phyloP scores from a whole-genome alignment of 2,888 invertebrate species.

The Diaphora mendica region DNA sequence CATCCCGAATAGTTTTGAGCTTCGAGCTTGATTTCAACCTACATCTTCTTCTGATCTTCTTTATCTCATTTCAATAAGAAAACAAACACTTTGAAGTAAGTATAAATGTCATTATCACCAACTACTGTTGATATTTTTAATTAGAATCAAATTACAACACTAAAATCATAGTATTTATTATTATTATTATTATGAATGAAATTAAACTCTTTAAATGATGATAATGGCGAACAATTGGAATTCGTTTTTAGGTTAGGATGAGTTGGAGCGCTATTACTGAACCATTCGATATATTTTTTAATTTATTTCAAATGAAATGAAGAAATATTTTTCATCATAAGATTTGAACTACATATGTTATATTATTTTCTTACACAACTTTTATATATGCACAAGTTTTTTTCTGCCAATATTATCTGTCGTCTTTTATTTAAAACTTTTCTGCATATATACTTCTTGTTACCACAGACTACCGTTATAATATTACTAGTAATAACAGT shows the following conservation, averaged over 20 bases:
- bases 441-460: too few relatives aligned
- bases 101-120: neutral
- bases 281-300: conserved; percentile 14
- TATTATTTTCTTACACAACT: too few relatives aligned
- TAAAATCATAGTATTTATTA: neutral
- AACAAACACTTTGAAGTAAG: neutral
- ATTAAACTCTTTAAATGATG: neutral
- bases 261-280: neutral
- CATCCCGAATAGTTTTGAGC: neutral
- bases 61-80: neutral
- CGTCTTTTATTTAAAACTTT: too few relatives aligned
- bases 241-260: conserved; percentile 17
- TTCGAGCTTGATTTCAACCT: neutral
- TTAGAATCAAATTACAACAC: neutral
- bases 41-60: neutral
- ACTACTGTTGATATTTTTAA: neutral
- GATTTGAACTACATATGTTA: too few relatives aligned
- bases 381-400: too few relatives aligned
- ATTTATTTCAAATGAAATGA: neutral
- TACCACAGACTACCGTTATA: too few relatives aligned
- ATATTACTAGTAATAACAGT: too few relatives aligned
- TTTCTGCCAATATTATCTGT: too few relatives aligned
- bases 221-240: conserved; percentile 16
- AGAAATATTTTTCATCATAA: too few relatives aligned
- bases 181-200: neutral